A percentile compares a stretch with the other conserved stretches of the same genome.
Conservation (phyloP, 2,888 invertebrate genomes). For the Platycheirus rosarum region DNA sequence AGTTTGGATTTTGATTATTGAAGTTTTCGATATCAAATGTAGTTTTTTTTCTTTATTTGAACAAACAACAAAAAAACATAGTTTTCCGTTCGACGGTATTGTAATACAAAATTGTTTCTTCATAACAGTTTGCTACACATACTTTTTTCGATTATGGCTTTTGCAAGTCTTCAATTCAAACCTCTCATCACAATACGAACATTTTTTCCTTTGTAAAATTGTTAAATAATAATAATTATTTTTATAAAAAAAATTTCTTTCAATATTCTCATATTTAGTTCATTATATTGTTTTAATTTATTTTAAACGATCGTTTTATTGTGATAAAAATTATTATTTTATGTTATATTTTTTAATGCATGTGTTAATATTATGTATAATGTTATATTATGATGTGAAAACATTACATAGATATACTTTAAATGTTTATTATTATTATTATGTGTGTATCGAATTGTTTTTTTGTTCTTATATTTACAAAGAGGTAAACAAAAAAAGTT, state of each 20-base stretch:
- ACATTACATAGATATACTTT: constrained; percentile 18
- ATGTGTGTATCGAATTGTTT: constrained; percentile 3
- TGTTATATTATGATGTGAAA: constrained; percentile 46
- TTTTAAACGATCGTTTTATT: constrained; percentile 51
- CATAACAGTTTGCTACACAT: too few species aligned
- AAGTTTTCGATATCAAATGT: too few species aligned
- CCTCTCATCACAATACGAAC: constrained; percentile 1
- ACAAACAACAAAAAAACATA: too few species aligned
- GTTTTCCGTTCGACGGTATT: too few species aligned
- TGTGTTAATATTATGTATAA: constrained; percentile 40
- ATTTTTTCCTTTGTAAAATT: neutral
- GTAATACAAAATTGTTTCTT: too few species aligned
- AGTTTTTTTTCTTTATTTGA: too few species aligned
- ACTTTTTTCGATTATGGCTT: too few species aligned
- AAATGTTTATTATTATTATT: constrained; percentile 5
- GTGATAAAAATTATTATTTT: constrained; percentile 40
- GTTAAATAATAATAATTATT: neutral
- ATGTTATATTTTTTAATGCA: constrained; percentile 5
- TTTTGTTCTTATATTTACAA: constrained; percentile 30
- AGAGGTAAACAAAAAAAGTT: constrained; percentile 9
- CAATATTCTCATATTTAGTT: constrained; percentile 29
- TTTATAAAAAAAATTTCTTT: neutral
- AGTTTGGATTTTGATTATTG: too few species aligned
- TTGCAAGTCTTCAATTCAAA: neutral
- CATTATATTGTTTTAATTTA: constrained; percentile 17